Evolutionary conservation across 1,140 invertebrate species (phyloP).

Genomic region (Penaeus japonicus): DNA sequence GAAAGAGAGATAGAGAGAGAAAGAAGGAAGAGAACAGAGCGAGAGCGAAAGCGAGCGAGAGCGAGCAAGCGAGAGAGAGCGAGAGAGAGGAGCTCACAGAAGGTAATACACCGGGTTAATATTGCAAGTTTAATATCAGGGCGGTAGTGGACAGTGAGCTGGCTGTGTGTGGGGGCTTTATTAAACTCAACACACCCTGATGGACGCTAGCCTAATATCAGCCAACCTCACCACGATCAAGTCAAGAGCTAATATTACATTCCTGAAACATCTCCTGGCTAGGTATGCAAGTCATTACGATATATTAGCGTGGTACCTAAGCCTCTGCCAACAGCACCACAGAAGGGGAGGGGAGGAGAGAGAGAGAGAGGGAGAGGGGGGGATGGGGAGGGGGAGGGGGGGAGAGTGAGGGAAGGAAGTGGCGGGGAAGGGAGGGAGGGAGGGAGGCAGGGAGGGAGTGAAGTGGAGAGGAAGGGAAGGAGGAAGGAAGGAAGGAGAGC

Average conservation of each 20-base stretch:
- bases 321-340: neutral
- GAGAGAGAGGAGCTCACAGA: constrained; percentile 10
- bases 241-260: constrained; percentile 50
- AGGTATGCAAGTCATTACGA: constrained; percentile 51
- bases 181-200: constrained; percentile 53
- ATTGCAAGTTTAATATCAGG: constrained; percentile 55
- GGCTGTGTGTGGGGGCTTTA: constrained; percentile 46
- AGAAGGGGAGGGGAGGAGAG: neutral
- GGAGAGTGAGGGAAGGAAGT: neutral
- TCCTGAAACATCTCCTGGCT: constrained; percentile 50
- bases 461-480: neutral
- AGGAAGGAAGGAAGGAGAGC: neutral
- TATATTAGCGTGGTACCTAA: constrained; percentile 49
- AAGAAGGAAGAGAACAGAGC: neutral
- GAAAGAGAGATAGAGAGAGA: neutral
- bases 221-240: constrained; percentile 21
- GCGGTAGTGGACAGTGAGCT: constrained; percentile 54
- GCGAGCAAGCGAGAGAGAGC: neutral
- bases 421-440: neutral
- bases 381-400: neutral
- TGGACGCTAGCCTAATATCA: constrained; percentile 52
- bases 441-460: neutral
- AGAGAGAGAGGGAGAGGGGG: neutral
- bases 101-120: constrained; percentile 56
- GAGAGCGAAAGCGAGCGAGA: neutral